Evolutionary conservation across 2,797 vertebrate genomes (phyloP).

Genomic region (Onychomys leucogaster): DNA sequence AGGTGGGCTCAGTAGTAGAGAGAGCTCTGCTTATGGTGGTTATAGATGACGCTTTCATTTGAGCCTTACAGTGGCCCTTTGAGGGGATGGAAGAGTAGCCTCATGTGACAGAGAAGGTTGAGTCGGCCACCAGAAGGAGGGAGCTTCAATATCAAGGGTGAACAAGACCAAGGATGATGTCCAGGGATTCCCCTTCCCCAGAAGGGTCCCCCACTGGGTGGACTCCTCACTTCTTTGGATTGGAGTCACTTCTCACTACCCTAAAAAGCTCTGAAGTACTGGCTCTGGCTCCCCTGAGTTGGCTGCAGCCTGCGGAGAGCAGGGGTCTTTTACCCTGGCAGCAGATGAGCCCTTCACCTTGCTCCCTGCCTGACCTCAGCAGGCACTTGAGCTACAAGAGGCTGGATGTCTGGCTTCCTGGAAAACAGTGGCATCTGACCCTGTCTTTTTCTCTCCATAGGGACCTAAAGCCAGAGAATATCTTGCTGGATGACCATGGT

Average conservation of each 20-base stretch:
- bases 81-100: background rate
- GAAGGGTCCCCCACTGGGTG: background rate
- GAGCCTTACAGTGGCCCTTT: background rate
- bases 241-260: background rate
- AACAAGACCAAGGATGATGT: background rate
- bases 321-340: background rate
- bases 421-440: conserved; percentile 57
- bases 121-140: background rate
- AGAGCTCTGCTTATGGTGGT: background rate
- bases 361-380: background rate
- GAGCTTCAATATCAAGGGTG: background rate
- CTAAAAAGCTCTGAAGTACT: background rate
- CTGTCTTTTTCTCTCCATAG: conserved; percentile 85
- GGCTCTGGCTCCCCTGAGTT: background rate
- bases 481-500: conserved; percentile 97
- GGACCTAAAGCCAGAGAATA: conserved; percentile 98
- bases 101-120: background rate
- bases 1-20: background rate
- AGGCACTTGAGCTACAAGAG: background rate
- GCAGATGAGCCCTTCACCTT: background rate
- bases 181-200: background rate
- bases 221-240: background rate
- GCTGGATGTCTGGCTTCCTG: background rate
- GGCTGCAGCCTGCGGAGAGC: rapidly evolving
- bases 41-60: background rate